These are phyloP conservation scores for Melanotaenia maccullochi DNA, from an alignment of 2,797 vertebrate genomes.

Conservation along the genomic window DNA sequence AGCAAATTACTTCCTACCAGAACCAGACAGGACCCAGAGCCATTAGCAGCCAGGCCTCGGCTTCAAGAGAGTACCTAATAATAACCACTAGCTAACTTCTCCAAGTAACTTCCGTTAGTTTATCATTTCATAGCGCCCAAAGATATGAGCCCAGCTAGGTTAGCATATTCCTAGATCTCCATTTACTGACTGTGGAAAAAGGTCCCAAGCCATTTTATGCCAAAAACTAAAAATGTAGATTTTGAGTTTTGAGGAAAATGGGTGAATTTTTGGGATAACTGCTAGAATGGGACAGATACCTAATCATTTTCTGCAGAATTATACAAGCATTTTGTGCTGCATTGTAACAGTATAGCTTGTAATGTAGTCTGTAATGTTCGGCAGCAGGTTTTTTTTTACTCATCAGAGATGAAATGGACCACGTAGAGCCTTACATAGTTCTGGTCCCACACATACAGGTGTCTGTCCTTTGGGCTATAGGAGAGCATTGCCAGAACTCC, in stretches of 20 bases:
- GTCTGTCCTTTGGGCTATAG: conserved; percentile 88
- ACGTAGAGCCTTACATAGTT: conserved; percentile 87
- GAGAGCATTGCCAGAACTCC: conserved; percentile 94
- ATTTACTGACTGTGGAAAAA: background rate
- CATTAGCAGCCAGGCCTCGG: background rate
- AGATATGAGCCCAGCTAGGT: background rate
- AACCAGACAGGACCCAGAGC: background rate
- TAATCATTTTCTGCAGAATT: background rate
- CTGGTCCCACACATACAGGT: conserved; percentile 92
- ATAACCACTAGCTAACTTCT: background rate
- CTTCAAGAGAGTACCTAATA: background rate
- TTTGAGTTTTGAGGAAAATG: background rate
- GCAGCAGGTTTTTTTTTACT: conserved; percentile 57
- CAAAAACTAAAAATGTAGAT: background rate
- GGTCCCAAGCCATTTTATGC: background rate
- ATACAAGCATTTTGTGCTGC: background rate
- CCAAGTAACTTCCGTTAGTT: background rate
- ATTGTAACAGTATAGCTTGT: background rate
- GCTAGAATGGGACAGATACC: background rate
- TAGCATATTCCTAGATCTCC: background rate
- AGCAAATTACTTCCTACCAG: background rate
- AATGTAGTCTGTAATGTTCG: background rate
- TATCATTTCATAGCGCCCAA: background rate
- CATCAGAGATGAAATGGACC: conserved; percentile 84
- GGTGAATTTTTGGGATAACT: background rate